Percentiles rank a stretch among this genome's conserved stretches.
Evolutionary conservation across 2,888 invertebrate genomes (phyloP).

Genomic region (Cosmia pyralina): DNA sequence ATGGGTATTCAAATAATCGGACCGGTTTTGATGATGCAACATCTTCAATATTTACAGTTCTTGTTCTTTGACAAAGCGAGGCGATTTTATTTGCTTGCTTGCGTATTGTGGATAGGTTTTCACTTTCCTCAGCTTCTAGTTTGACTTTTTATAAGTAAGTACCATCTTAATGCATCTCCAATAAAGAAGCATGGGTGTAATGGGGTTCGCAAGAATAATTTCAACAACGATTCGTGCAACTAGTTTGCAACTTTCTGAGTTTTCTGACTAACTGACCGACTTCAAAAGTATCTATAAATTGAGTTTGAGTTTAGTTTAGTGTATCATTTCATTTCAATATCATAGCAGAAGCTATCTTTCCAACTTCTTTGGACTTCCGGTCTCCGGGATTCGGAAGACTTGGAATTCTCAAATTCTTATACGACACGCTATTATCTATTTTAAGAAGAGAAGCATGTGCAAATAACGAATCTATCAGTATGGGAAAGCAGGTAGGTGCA

Average conservation of each 20-base stretch:
- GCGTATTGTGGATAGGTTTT: background rate
- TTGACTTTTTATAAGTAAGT: background rate
- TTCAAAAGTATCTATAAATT: too few relatives aligned
- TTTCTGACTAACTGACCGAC: too few relatives aligned
- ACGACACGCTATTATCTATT: background rate
- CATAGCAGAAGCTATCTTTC: background rate
- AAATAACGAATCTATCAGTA: conserved; percentile 5
- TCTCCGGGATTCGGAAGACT: background rate
- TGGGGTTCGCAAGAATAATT: background rate
- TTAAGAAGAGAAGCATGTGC: background rate
- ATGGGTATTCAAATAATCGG: background rate
- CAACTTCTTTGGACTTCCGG: too few relatives aligned
- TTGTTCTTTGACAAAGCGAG: background rate
- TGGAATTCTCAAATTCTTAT: background rate
- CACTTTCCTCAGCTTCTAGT: background rate
- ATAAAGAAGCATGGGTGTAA: background rate
- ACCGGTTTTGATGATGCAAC: conserved; percentile 28
- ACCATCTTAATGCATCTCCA: background rate
- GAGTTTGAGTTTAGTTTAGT: too few relatives aligned
- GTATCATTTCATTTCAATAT: background rate
- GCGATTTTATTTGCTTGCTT: background rate
- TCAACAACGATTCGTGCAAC: too few relatives aligned
- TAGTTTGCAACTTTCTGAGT: too few relatives aligned
- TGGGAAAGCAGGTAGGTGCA: conserved; percentile 29
- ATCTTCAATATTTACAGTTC: background rate